Base-by-base conservation (phyloP, 2,113 vertebrate genomes). In the Chinchilla lanigera region DNA sequence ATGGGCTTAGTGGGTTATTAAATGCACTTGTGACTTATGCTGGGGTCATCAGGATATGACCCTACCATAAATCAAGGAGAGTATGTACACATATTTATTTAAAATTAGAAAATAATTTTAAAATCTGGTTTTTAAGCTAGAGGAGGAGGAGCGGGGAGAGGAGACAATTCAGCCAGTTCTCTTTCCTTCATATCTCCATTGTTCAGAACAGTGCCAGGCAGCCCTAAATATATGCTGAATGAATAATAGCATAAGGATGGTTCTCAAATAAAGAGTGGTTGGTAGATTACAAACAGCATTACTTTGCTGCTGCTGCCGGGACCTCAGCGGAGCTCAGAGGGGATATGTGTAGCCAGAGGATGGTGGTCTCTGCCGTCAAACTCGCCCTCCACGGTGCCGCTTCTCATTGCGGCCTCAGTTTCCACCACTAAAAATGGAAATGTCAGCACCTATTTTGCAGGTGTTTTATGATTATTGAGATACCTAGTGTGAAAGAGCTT, bases 331-430 rank as follows among this genome's bases (percentile, higher is more conserved):
- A 26, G 78, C 52, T 54, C 12, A 14, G 56, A 13, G 5, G 3
- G 7, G 1, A 16, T 24, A 1, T 1, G 41, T 4, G 63, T 26
- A 2, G 12, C 41, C 0, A 0, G 35, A 24, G 26, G 7, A 0
- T 16, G 24, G 14, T 19, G 12, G 61, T 13, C 65, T 65, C n/a
- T 10, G 26, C 41, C 28, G 33, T 82, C 38, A 77, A 20, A 30
- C 11, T 1, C 26, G 35, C 65, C 26, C 58, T 30, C 83, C 22
- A 50, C n/a, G 50, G n/a, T 67, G 58, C 82, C 24, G 6, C 35
- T 56, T 87, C 56, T 94, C 75, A 28, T 47, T 11, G 33, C 33
- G 13, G 54, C 52, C 63, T 81, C 71, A 7, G 69, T 69, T 33
- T 54, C 71, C 52, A 38, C n/a, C 41, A n/a, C 35, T 52, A 35